Conservation (phyloP, 2,797 vertebrate genomes). For the Thaleichthys pacificus region DNA sequence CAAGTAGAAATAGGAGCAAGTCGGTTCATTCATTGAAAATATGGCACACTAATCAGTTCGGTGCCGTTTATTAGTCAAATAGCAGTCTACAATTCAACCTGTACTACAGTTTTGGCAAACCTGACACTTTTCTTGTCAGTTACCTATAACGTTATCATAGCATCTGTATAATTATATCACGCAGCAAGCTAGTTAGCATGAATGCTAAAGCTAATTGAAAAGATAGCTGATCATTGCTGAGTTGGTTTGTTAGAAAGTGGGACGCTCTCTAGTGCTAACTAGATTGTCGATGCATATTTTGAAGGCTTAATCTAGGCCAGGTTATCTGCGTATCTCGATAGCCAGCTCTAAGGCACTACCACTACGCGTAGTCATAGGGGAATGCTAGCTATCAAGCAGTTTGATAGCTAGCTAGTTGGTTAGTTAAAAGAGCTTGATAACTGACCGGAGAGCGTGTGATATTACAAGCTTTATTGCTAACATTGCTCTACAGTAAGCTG, state of each 20-base stretch:
- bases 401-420: too few species aligned
- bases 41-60: background rate
- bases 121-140: background rate
- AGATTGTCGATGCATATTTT: too few species aligned
- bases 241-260: too few species aligned
- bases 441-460: background rate
- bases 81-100: background rate
- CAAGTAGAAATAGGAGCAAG: background rate
- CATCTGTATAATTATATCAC: background rate
- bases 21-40: background rate
- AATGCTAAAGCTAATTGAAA: background rate
- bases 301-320: too few species aligned
- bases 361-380: too few species aligned
- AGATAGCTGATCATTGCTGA: too few species aligned
- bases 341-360: background rate
- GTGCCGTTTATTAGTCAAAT: background rate
- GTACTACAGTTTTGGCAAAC: background rate
- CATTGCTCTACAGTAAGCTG: constrained; percentile 17
- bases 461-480: constrained; percentile 30
- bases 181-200: constrained; percentile 2
- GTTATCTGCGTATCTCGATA: background rate
- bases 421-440: too few species aligned
- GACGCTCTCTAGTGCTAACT: too few species aligned
- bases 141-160: background rate
- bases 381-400: too few species aligned